Base-by-base conservation (phyloP, 2,888 invertebrate genomes). In the Anaspis maculata region DNA sequence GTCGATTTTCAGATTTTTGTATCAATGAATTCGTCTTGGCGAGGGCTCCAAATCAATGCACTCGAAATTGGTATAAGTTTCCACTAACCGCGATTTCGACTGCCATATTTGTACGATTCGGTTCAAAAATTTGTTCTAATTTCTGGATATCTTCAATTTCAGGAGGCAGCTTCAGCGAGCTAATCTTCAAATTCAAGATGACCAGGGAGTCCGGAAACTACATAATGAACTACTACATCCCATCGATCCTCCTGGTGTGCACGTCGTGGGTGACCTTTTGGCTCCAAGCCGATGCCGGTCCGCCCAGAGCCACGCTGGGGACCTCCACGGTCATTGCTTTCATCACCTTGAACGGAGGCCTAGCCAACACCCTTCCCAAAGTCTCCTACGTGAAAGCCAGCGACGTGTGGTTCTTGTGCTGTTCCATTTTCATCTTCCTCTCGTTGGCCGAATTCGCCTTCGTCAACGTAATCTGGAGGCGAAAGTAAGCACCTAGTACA, bases 221-320 rank as follows among this genome's bases (percentile, higher is more conserved):
- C 59, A 71, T 89, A 41, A 83, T 89, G 82, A 88, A 89, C 54
- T 89, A 87, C 58, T 89, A 86, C 49, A 74, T 89, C 41, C 89
- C 89, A 2, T 88, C 88, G 4, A 85, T 88, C 70, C 73, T 89
- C 57, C 77, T 89, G 49, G 88, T 89, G 2, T 81, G 81, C 4
- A 84, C 85, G 51, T 88, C 88, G 0, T 89, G 88, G 88, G 87
- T 89, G 9, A 84, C 88, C 1, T 89, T 89, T 59, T 89, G 88
- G 88, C 62, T 89, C 34, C 88, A 88, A 61, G 83, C 87, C 30
- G 87, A 88, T 57, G 86, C 87, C 22, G 77, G 86, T 7, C 82
- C 88, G 1, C 88, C 88, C 5, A 73, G 88, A 52, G 84, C 85
- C 32, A 83, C 83, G 31, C 66, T 88, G 52, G 85, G 85, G 21